Evolutionary conservation across 2,888 invertebrate genomes (phyloP).

Genomic region (Diplazon laetatorius): DNA sequence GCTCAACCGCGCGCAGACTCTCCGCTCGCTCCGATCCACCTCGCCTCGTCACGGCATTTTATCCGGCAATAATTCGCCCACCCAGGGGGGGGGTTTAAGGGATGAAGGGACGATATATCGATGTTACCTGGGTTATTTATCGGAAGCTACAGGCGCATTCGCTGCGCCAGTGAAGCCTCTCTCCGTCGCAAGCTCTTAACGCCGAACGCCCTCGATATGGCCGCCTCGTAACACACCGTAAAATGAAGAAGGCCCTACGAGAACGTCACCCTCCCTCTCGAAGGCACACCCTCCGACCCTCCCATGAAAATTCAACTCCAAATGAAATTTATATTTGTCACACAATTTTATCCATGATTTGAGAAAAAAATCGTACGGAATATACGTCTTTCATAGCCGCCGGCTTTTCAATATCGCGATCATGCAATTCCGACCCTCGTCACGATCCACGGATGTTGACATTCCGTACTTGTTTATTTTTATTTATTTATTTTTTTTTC

Average conservation of each 20-base stretch:
- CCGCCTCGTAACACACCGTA: conserved; percentile 23
- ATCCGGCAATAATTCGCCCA: conserved; percentile 62
- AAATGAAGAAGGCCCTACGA: background rate
- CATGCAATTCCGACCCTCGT: background rate
- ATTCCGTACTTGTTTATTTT: no score
- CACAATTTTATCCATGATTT: conserved; percentile 14
- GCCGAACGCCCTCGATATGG: conserved; percentile 9
- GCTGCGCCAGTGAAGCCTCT: conserved; percentile 40
- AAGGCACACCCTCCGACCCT: background rate
- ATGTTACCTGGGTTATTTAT: conserved; percentile 62
- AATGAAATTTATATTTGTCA: conserved; percentile 9
- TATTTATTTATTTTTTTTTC: no score
- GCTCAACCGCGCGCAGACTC: conserved; percentile 29
- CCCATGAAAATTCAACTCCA: background rate
- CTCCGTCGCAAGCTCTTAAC: conserved; percentile 20
- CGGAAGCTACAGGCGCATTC: conserved; percentile 37
- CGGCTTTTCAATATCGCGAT: background rate
- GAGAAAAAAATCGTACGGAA: background rate
- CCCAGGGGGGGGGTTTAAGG: conserved; percentile 62
- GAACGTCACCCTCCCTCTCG: background rate
- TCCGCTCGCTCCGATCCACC: conserved; percentile 42
- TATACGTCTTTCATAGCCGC: background rate
- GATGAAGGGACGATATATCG: conserved; percentile 64
- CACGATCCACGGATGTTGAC: background rate
- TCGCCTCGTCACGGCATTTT: conserved; percentile 58